Percentiles rank a stretch among this genome's conserved stretches.
These are phyloP conservation scores for Aramus guarauna DNA, from an alignment of 2,113 vertebrate species.

Conservation along the genomic window DNA sequence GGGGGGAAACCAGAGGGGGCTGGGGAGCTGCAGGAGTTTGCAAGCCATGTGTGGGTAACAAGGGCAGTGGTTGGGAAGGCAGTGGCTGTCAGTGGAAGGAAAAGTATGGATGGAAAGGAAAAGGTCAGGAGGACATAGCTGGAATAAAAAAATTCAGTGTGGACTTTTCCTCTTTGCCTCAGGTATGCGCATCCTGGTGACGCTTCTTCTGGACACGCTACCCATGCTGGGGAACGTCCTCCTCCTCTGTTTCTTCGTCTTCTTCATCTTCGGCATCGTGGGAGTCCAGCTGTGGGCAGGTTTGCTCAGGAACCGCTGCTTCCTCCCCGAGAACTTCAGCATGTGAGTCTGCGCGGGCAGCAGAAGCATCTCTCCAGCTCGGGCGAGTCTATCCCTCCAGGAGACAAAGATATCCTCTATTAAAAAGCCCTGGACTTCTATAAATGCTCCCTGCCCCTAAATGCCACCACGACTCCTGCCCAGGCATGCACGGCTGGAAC, in stretches of 20 bases:
- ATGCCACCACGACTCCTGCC: not conserved
- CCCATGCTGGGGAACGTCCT: slow-evolving; percentile 91
- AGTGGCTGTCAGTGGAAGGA: not conserved
- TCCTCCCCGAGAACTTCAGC: slow-evolving; percentile 91
- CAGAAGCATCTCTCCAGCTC: not conserved
- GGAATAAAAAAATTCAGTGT: not conserved
- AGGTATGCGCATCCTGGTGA: slow-evolving; percentile 93
- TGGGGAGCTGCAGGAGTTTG: not conserved
- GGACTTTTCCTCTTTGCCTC: not conserved
- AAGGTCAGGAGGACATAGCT: not conserved
- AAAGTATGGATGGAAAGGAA: not conserved
- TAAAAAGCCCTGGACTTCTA: not conserved
- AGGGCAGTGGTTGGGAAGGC: not conserved
- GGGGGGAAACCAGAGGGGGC: not conserved
- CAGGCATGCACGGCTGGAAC: rapidly evolving
- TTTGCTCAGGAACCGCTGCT: slow-evolving; percentile 87
- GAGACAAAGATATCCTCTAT: not conserved
- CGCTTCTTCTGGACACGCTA: slow-evolving; percentile 85
- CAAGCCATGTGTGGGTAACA: not conserved
- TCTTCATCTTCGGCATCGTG: slow-evolving; percentile 92
- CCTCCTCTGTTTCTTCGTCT: slow-evolving; percentile 88
- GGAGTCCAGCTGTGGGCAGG: slow-evolving; percentile 86
- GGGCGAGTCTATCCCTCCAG: not conserved
- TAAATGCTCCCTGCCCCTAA: not conserved
- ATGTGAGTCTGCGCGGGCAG: slow-evolving; percentile 81